These are phyloP conservation scores for Polietes domitor DNA, from an alignment of 2,888 invertebrate genomes.

Conservation along the genomic window DNA sequence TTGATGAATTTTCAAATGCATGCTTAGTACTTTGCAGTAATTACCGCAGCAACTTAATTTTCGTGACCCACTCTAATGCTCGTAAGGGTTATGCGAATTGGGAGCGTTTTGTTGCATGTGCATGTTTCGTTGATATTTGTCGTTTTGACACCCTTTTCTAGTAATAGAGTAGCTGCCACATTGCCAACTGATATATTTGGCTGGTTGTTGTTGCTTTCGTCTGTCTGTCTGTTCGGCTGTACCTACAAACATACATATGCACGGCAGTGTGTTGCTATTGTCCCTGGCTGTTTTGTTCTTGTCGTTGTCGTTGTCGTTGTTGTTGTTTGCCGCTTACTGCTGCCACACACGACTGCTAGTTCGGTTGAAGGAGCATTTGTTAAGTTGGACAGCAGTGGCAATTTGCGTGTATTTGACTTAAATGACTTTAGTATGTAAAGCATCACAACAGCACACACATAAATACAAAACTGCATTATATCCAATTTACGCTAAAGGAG, in stretches of 20 bases:
- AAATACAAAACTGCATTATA: conserved; percentile 48
- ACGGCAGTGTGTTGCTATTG: conserved; percentile 1
- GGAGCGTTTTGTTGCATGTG: conserved; percentile 47
- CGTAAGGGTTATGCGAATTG: conserved; percentile 48
- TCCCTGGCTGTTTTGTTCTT: conserved; percentile 6
- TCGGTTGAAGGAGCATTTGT: conserved; percentile 58
- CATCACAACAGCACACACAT: conserved; percentile 50
- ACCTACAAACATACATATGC: too few species aligned
- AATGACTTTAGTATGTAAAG: conserved; percentile 69
- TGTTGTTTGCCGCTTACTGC: conserved; percentile 18
- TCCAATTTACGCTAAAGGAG: conserved; percentile 32
- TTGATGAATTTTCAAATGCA: too few species aligned
- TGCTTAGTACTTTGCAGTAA: too few species aligned
- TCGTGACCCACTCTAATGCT: too few species aligned
- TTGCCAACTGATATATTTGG: conserved; percentile 47
- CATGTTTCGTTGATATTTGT: conserved; percentile 67
- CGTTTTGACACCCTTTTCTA: conserved; percentile 68
- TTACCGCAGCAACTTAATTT: too few species aligned
- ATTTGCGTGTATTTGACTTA: conserved; percentile 71
- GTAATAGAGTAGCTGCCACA: conserved; percentile 60
- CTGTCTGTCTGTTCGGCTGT: neutral
- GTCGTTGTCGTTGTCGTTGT: conserved; percentile 1
- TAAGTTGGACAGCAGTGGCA: conserved; percentile 65
- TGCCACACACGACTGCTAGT: conserved; percentile 18
- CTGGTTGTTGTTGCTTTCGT: neutral